Base-by-base conservation (phyloP, 1,140 invertebrate genomes). In the Meloidogyne chitwoodi region DNA sequence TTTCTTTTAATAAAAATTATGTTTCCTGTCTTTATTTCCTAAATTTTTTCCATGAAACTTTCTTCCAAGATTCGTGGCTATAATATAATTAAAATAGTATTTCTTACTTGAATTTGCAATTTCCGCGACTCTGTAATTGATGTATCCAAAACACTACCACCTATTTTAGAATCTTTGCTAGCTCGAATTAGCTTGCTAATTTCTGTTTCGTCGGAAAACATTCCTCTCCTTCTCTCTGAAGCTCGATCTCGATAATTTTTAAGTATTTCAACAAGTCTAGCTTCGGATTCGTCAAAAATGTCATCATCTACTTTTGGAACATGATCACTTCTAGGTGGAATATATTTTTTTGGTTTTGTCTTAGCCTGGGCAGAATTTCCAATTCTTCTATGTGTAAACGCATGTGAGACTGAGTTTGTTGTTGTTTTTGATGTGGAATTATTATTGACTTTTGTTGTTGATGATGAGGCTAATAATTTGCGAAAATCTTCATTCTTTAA, bases 191-290 rank as follows among this genome's bases (percentile, higher is more conserved):
- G 31, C 19, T 76, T 48, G 10, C 56, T 68, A 19, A 68, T 56
- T 22, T 73, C 76, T 19, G 81, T 71, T 14, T 76, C 38, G 14
- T 68, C 69, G 16, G 29, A 38, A 24, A 31, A 56, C 22, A 71
- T 90, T 0, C 94, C 94, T 83, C 98, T 95, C 79, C 96, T 88
- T 77, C 97, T 90, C 88, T 99, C 96, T 65, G 93, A 91, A 0
- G 97, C 96, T n/a, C 85, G 72, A 79, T 86, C 85, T 31, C 85
- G 72, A 73, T 86, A 86, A 31, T 82, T 85, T 38, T 84, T 81
- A 61, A 86, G 38, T 24, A 86, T 87, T 31, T 85, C 81, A 38
- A 76, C 84, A 10, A 86, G 68, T n/a, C 69, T 31, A 6, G 76
- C 77, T 16, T 84, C 70, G 0, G 82, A 83, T 65, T 82, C 81